Evolutionary conservation across 1,140 invertebrate genomes (phyloP), one percentile per base, ranked within the genome.

Genomic region (Myzus persicae): DNA sequence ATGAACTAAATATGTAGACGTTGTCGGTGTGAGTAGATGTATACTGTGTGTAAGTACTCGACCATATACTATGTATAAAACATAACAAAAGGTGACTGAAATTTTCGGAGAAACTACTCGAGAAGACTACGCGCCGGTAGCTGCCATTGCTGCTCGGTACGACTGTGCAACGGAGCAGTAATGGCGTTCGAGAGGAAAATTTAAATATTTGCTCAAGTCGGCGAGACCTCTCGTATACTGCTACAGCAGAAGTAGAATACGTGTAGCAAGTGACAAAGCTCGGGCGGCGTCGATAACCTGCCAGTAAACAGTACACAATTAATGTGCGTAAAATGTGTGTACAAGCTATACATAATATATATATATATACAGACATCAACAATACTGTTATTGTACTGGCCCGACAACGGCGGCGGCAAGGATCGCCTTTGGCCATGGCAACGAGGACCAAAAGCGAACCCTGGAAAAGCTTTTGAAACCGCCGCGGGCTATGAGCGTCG

Each of bases 111-210:
- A 85, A 42, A 85, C 40, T 11, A 85, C 82, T 85, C 40, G 40
- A 44, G 82, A 44, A 1, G 40, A 42, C 82, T 67, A 67, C 14
- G 31, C 14, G 59, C 59, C 14, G 59, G 46, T 48, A 14, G 4
- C 5, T 0, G 14, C 31, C 14, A 5, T 3, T 1, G 3, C 14
- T n/a, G 26, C 11, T 1, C 26, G 18, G 31, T n/a, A 11, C 31
- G 5, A n/a, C 31, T 5, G 59, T 14, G 59, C 31, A 7, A 11
- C 9, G 9, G 7, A 5, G 59, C 31, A 14, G 59, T n/a, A 67
- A n/a, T 67, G 31, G 31, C 31, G 31, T 67, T 18, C n/a, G 31
- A 67, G 4, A 11, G 3, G 24, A 26, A 31, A 67, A 67, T 31
- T 67, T 31, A 51, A 51, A 51, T 51, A 51, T 51, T 31, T 31